Evolutionary conservation across 2,888 invertebrate species (phyloP), one percentile per base, ranked within the genome.

Genomic region (Amphipoea lucens): DNA sequence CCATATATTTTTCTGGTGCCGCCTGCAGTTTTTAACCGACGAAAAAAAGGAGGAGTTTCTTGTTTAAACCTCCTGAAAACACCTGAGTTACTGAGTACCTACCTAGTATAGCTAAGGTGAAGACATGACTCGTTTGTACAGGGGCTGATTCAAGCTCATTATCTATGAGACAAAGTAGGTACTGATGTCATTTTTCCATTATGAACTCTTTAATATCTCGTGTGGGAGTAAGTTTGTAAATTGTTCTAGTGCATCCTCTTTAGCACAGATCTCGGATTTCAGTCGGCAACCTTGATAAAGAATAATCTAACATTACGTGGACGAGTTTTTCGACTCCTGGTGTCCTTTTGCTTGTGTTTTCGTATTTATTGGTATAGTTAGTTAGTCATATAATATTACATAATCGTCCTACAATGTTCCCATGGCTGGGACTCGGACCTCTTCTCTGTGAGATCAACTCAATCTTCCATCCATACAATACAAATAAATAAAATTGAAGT

Each of bases 111-210:
- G 29, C 51, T 23, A 57, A 74, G 23, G 29, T 74, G 5, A 45
- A 74, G 9, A 2, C 9, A 40, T 51, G 23, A 36, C 9, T 29
- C 7, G 14, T 12, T 63, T 45, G 14, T 5, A 29, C 11, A 51
- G 9, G 40, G 12, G 0, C 17, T 66, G 51, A 68, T 72, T 63
- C 29, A n/a, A 54, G 17, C 36, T 54, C 17, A 71, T 71, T 71
- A 71, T 5, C 23, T 68, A 54, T 40, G 65, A 45, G 9, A 40
- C 57, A 48, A 66, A 12, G 40, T 29, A 29, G 29, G 29, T 70
- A 45, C 69, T 84, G 84, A 87, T 74, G 84, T 84, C 84, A 87
- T 84, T 17, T 75, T 69, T 29, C 36, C 20, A 73, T 69, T 81
- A 42, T 51, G 57, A 83, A 36, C 42, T 67, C n/a, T 48, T 57